Percentiles rank a stretch among this genome's conserved stretches.
These are phyloP conservation scores for Pristionchus entomophagus DNA, from an alignment of 2,888 invertebrate genomes.

Conservation along the genomic window DNA sequence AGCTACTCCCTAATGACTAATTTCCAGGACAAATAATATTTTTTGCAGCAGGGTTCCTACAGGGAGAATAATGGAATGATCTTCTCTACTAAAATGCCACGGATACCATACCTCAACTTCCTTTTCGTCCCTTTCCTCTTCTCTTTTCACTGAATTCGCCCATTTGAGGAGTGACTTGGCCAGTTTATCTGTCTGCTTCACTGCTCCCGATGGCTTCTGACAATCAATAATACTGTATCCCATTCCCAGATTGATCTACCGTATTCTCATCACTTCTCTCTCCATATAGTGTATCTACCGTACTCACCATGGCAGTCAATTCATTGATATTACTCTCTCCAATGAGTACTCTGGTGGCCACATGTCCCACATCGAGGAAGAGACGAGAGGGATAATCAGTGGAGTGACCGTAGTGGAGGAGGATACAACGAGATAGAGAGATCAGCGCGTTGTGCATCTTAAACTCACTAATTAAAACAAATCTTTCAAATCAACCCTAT, in stretches of 20 bases:
- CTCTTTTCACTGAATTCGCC: background rate
- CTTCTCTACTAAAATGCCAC: too few relatives aligned
- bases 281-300: background rate
- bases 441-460: background rate
- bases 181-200: slow-evolving; percentile 13
- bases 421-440: background rate
- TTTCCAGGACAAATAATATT: too few relatives aligned
- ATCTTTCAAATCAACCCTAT: background rate
- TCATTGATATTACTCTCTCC: background rate
- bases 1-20: too few relatives aligned
- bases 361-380: slow-evolving; percentile 21
- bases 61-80: too few relatives aligned
- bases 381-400: background rate
- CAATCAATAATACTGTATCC: background rate
- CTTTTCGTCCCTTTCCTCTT: slow-evolving; percentile 11
- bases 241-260: background rate
- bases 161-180: background rate
- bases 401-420: background rate
- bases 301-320: background rate
- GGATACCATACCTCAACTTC: background rate
- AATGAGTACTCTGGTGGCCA: background rate
- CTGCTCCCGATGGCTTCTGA: background rate
- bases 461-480: background rate
- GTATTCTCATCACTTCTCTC: background rate
- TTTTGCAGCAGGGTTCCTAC: too few relatives aligned